Evolutionary conservation across 2,113 vertebrate genomes (phyloP), one percentile per base, ranked within the genome.

Genomic region (Myotis davidii): DNA sequence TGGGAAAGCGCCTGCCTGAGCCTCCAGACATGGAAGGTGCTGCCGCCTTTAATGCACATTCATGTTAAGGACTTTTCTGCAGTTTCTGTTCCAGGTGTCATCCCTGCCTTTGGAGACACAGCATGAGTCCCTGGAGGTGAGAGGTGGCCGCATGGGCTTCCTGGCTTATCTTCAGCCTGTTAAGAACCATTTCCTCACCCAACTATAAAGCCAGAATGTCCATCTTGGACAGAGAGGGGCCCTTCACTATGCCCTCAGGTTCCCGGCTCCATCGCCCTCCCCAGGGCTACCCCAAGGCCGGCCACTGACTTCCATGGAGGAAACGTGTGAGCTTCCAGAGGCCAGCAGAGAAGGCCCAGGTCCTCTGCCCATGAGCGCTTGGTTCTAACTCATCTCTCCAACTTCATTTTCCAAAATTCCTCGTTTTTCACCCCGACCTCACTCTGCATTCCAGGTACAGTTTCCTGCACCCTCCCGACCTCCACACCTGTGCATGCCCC

Each of bases 271-370:
- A 34, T 59, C 11, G 9, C 56, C 34, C 69, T 54, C 21, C 32
- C 5, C 7, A 20, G 17, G 2, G 34, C 20, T 6, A 34, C 6
- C 3, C 11, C 29, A 45, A 54, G 21, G 34, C 20, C 3, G 2
- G 14, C 73, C 8, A 14, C 25, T 18, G 27, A 20, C 70, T 29
- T 11, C 27, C 56, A 17, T 9, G 5, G 3, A 25, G 56, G 61
- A 69, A 69, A 29, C 9, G 0, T 3, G 29, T 14, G 48, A 52
- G 50, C 50, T 48, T 59, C 50, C 21, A 18, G 91, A 29, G 9
- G 10, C 25, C 45, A 39, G 17, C 5, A 1, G 84, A 56, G 45
- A 70, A 39, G 5, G 64, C 3, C 50, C 18, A 48, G 73, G 17
- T 37, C 37, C 73, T 86, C 42, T 39, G 64, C 39, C 34, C 9